phyloP scores from a whole-genome alignment of 2,797 vertebrate genomes.

The Natrix natrix region DNA sequence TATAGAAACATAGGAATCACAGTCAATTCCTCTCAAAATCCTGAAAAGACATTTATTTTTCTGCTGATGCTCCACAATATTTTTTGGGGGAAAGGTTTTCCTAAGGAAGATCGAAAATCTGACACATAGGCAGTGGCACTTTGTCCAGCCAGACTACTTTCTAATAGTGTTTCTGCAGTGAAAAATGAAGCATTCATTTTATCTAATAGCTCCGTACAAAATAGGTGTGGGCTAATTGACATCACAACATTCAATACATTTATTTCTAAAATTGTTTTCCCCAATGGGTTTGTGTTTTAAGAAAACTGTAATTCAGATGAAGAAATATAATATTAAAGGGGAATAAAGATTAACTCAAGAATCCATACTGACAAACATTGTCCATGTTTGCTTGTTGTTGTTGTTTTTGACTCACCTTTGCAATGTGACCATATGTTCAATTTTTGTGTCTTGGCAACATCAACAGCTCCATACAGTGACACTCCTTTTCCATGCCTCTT shows the following conservation, averaged over 20 bases:
- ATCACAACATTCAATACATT: slow-evolving; percentile 39
- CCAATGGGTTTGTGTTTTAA: slow-evolving; percentile 54
- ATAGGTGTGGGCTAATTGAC: slow-evolving; percentile 37
- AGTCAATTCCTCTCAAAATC: background rate
- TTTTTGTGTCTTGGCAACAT: slow-evolving; percentile 58
- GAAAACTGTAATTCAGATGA: slow-evolving; percentile 59
- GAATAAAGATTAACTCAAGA: slow-evolving; percentile 48
- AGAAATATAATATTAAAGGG: slow-evolving; percentile 38
- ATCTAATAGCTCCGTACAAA: slow-evolving; percentile 61
- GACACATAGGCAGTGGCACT: slow-evolving; percentile 60
- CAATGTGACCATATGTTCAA: slow-evolving; percentile 67
- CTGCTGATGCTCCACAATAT: slow-evolving; percentile 44
- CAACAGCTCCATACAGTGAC: slow-evolving; percentile 48
- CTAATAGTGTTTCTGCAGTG: slow-evolving; percentile 61
- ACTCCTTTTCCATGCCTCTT: slow-evolving; percentile 53
- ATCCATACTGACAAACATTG: slow-evolving; percentile 62
- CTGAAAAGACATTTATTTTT: background rate
- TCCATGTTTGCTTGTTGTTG: slow-evolving; percentile 47
- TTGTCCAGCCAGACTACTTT: slow-evolving; percentile 59
- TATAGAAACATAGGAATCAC: background rate
- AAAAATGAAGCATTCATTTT: slow-evolving; percentile 70
- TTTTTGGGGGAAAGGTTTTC: slow-evolving; percentile 47
- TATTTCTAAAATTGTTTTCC: slow-evolving; percentile 62
- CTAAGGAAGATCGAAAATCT: slow-evolving; percentile 61
- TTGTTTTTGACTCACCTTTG: slow-evolving; percentile 65